phyloP scores from a whole-genome alignment of 2,888 invertebrate genomes.

The Limnephilus lunatus region DNA sequence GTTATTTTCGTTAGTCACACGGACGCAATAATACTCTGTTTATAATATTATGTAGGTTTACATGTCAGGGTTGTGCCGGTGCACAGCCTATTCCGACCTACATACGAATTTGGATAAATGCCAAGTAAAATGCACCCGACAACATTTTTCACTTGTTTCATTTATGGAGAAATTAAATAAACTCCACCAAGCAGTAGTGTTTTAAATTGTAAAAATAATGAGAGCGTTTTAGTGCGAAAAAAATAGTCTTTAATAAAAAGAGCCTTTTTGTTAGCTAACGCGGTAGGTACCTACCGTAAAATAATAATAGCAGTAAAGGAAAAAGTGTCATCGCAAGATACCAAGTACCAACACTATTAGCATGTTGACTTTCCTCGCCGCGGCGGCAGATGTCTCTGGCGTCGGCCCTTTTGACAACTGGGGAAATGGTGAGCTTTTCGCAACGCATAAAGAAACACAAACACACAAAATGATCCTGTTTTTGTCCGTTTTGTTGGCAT shows the following conservation, averaged over 20 bases:
- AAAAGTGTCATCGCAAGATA: conserved; percentile 47
- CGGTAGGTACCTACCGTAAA: background rate
- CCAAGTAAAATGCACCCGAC: background rate
- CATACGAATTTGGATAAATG: background rate
- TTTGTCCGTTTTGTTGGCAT: conserved; percentile 16
- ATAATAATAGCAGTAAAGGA: conserved; percentile 27
- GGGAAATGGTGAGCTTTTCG: conserved; percentile 43
- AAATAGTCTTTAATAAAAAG: background rate
- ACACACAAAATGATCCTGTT: conserved; percentile 36
- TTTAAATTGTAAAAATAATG: background rate
- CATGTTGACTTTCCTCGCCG: conserved; percentile 43
- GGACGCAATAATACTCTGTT: background rate
- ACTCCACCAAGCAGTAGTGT: background rate
- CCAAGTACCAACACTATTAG: conserved; percentile 52
- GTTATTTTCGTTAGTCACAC: background rate
- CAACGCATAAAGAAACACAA: conserved; percentile 35
- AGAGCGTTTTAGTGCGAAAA: background rate
- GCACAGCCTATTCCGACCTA: background rate
- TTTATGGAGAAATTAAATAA: background rate
- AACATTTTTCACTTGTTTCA: background rate
- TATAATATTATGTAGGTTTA: background rate
- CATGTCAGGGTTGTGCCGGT: background rate
- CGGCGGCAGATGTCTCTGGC: conserved; percentile 27
- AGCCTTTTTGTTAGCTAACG: background rate
- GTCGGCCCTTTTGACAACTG: conserved; percentile 41